Evolutionary conservation across 1,140 invertebrate species (phyloP), one percentile per base, ranked within the genome.

Genomic region (Eumeta japonica): DNA sequence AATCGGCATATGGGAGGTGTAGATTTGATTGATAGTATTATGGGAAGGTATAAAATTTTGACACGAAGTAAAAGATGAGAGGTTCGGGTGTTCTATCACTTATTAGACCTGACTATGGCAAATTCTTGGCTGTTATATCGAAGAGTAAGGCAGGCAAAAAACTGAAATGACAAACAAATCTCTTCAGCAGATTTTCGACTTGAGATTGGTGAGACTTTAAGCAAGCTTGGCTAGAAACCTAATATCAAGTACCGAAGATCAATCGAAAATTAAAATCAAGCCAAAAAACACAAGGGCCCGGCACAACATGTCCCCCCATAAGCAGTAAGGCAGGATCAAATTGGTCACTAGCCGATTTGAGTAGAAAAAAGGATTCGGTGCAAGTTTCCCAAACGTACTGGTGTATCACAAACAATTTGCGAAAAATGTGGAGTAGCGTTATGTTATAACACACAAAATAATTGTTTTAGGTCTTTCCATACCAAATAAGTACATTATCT

Each of bases 341-440:
- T 50, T 30, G 52, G 50, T 9, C 54, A 58, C 41, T 61, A 56
- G 58, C 54, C 54, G 2, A 15, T 42, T 4, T 58, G 52, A 45
- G 4, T 24, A 15, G 43, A 55, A 37, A 52, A 45, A 29, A 51
- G 45, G 33, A 43, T 50, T 14, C 15, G 49, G 17, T 62, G 50
- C 35, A 58, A 55, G 35, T 43, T 51, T 28, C 50, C 46, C n/a
- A 53, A 53, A 17, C 54, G 45, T 37, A 42, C 40, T 28, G 45
- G 45, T 2, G 34, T 52, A 16, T 35, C 50, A 0, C 50, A 48
- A 34, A 45, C 32, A 10, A 29, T 38, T 10, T 55, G 40, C 16
- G 37, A 40, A 39, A 55, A 52, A 48, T 51, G 48, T 20, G 45
- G 40, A 0, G 49, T 52, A 20, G 46, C 40, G 13, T 36, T 55